phyloP scores from a whole-genome alignment of 2,113 vertebrate species.

The Stegostoma tigrinum region DNA sequence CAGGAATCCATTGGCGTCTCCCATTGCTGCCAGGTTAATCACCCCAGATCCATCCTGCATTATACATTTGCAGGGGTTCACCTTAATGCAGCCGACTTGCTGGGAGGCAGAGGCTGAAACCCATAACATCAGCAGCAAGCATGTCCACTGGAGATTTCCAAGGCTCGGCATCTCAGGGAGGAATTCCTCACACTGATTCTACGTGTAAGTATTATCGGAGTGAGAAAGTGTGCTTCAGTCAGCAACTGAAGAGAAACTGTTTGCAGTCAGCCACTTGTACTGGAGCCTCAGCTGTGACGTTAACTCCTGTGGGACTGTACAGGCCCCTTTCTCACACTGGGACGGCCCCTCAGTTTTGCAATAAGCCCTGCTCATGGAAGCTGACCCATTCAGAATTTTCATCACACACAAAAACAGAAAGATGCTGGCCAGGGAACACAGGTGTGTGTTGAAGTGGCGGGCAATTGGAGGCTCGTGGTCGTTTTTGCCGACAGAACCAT shows the following conservation, averaged over 20 bases:
- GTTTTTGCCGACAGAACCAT: no score
- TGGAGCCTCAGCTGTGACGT: background rate
- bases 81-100: constrained; percentile 53
- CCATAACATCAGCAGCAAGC: background rate
- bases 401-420: no score
- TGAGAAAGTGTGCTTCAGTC: background rate
- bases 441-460: no score
- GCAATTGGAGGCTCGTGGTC: no score
- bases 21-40: constrained; percentile 53
- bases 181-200: background rate
- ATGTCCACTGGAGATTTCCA: background rate
- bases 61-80: constrained; percentile 60
- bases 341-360: background rate
- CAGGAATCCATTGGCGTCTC: constrained; percentile 51
- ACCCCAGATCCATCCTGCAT: constrained; percentile 60
- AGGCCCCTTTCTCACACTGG: background rate
- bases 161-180: background rate
- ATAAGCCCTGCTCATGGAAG: background rate
- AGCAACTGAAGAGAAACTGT: background rate
- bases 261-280: background rate
- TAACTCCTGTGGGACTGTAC: background rate
- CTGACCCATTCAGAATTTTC: background rate
- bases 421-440: no score
- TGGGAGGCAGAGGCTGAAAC: background rate
- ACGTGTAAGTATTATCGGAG: background rate